Evolutionary conservation across 2,797 vertebrate genomes (phyloP).

Genomic region (Amblyopsis hoosieri): DNA sequence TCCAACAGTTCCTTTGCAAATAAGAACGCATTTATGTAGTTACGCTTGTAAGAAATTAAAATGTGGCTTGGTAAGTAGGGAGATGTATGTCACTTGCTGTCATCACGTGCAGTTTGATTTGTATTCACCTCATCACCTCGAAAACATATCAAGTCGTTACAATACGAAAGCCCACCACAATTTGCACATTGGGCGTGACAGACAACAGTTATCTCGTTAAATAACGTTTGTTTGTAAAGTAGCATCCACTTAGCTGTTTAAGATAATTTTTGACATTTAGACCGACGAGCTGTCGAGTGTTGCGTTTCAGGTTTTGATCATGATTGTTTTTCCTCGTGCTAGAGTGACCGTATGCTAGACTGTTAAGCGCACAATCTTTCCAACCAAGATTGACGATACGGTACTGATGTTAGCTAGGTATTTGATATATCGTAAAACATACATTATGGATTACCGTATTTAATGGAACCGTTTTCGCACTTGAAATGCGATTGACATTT

Average conservation of each 20-base stretch:
- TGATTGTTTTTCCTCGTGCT: slow-evolving; percentile 30
- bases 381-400: slow-evolving; percentile 35
- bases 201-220: slow-evolving; percentile 45
- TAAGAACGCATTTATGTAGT: slow-evolving; percentile 32
- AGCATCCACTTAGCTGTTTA: background rate
- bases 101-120: slow-evolving; percentile 48
- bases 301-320: slow-evolving; percentile 9
- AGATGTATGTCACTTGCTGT: slow-evolving; percentile 34
- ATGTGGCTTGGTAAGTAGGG: slow-evolving; percentile 74
- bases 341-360: slow-evolving; percentile 14
- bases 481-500: background rate
- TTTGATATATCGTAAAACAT: background rate
- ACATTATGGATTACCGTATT: background rate
- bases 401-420: slow-evolving; percentile 36
- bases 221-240: background rate
- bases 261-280: background rate
- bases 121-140: slow-evolving; percentile 51
- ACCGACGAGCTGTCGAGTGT: background rate
- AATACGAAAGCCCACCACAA: slow-evolving; percentile 53
- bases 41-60: slow-evolving; percentile 37
- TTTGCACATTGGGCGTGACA: slow-evolving; percentile 79
- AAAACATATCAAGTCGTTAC: slow-evolving; percentile 63
- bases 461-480: background rate
- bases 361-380: slow-evolving; percentile 26
- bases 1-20: slow-evolving; percentile 56